Conservation (phyloP, 1,140 invertebrate species). For the Chironomus striatipennis region DNA sequence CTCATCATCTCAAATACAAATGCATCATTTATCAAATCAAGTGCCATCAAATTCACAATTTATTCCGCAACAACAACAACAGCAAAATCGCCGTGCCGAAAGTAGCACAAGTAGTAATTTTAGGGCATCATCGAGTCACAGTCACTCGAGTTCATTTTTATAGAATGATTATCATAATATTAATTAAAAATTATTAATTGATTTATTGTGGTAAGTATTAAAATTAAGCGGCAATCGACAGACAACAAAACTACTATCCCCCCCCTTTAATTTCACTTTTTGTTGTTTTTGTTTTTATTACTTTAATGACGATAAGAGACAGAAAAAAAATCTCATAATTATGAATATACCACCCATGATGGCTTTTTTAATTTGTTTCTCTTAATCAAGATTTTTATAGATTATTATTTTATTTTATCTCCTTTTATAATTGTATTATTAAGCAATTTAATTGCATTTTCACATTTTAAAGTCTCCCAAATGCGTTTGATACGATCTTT, state of each 20-base stretch:
- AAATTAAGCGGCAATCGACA: background rate
- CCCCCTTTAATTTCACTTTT: no score
- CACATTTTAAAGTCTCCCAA: background rate
- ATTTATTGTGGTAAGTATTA: background rate
- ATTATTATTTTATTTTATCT: no score
- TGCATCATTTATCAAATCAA: conserved; percentile 23
- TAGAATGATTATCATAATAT: background rate
- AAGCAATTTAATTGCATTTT: background rate
- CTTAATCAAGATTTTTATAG: no score
- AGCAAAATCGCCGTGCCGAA: background rate
- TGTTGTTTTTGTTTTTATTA: no score
- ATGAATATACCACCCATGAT: background rate
- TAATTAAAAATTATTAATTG: background rate
- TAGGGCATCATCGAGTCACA: conserved; percentile 17
- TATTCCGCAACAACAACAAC: background rate
- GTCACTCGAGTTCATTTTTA: conserved; percentile 17
- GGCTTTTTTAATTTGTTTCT: background rate
- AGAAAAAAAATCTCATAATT: no score
- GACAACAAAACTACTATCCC: background rate
- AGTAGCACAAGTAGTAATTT: background rate
- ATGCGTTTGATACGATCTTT: no score
- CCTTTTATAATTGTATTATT: no score
- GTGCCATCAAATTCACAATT: conserved; percentile 16
- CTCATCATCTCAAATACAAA: background rate
- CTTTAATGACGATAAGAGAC: background rate